Evolutionary conservation across 2,113 vertebrate species (phyloP).

Genomic region (Oxyura jamaicensis): DNA sequence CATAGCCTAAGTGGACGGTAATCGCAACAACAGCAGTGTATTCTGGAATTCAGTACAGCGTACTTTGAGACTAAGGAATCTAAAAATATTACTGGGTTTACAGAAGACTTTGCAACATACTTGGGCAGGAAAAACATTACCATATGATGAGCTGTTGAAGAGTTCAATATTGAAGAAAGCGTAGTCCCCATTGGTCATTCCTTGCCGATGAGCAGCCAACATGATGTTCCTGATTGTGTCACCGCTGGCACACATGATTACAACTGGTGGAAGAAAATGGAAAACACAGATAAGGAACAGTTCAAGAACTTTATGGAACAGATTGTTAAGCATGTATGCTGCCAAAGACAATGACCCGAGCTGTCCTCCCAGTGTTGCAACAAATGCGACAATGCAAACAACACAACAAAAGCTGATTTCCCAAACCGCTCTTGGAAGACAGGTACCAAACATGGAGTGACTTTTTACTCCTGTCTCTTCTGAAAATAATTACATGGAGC

Average conservation of each 20-base stretch:
- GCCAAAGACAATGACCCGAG: conserved; percentile 44
- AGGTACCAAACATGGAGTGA: not conserved
- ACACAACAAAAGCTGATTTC: not conserved
- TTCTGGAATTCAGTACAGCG: not conserved
- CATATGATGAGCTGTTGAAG: conserved; percentile 95
- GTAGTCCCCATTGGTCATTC: conserved; percentile 88
- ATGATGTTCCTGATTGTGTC: conserved; percentile 91
- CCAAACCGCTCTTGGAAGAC: not conserved
- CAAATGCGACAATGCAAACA: not conserved
- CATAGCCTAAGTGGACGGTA: not conserved
- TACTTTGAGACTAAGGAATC: not conserved
- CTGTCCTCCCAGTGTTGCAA: conserved; percentile 14
- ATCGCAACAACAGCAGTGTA: not conserved
- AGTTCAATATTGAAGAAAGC: conserved; percentile 98
- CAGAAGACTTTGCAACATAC: conserved; percentile 13
- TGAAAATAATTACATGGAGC: not conserved
- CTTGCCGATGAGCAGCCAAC: conserved; percentile 88
- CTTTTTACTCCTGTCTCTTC: not conserved
- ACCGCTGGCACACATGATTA: conserved; percentile 93
- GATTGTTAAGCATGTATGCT: not conserved
- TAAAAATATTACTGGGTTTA: conserved; percentile 45
- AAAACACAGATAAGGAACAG: conserved; percentile 54
- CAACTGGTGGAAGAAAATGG: conserved; percentile 80
- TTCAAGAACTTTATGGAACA: conserved; percentile 42
- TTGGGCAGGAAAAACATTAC: conserved; percentile 74